These are phyloP conservation scores for Albula goreensis DNA, from an alignment of 2,113 vertebrate species.

Conservation along the genomic window DNA sequence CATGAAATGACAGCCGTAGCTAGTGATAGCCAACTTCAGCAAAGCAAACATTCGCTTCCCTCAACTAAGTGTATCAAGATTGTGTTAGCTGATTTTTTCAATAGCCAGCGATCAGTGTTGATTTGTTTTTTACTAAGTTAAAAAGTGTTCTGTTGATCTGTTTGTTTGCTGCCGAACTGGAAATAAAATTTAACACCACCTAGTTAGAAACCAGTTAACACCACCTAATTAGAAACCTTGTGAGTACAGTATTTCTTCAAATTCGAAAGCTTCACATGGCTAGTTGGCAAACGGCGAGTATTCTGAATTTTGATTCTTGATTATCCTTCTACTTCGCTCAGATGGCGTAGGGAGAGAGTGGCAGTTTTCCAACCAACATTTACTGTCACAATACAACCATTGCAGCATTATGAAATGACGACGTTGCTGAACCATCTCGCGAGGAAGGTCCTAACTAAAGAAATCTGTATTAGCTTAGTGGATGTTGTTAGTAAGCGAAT, in stretches of 20 bases:
- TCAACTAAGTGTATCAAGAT: background rate
- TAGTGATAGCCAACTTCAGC: background rate
- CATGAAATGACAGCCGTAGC: background rate
- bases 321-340: background rate
- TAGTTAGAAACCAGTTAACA: background rate
- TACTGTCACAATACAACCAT: background rate
- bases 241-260: background rate
- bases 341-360: background rate
- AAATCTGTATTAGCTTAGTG: too few relatives aligned
- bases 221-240: background rate
- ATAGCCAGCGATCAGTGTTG: background rate
- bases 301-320: background rate
- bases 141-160: background rate
- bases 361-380: background rate
- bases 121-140: background rate
- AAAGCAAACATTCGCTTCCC: background rate
- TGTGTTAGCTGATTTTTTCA: background rate
- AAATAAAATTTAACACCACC: too few relatives aligned
- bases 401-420: too few relatives aligned
- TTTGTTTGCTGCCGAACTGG: background rate
- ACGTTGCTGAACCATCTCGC: too few relatives aligned
- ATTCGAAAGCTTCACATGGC: background rate
- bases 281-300: constrained; percentile 42
- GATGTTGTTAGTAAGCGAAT: too few relatives aligned
- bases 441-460: too few relatives aligned